Percentiles rank a stretch among this genome's conserved stretches.
These are phyloP conservation scores for Nasalis larvatus DNA, from an alignment of 2,113 vertebrate genomes.

Conservation along the genomic window DNA sequence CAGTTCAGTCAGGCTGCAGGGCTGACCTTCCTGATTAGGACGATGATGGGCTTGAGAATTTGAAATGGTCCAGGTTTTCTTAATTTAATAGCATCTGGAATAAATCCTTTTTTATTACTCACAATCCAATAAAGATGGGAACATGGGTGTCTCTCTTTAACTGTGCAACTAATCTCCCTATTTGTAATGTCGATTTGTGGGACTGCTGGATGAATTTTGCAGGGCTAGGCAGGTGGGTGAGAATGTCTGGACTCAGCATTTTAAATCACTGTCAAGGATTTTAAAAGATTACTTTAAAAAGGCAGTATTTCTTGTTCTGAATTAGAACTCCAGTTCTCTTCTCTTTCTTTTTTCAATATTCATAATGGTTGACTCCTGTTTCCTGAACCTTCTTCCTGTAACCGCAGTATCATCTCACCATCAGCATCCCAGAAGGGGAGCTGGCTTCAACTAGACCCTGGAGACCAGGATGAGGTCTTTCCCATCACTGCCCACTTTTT, in stretches of 20 bases:
- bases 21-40: neutral
- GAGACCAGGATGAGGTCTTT: neutral
- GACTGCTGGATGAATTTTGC: neutral
- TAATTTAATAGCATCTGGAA: neutral
- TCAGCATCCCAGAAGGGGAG: neutral
- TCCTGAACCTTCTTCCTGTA: neutral
- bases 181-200: conserved; percentile 2
- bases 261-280: neutral
- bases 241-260: neutral
- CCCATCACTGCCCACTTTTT: neutral
- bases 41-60: conserved; percentile 5
- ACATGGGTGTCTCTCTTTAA: conserved; percentile 8
- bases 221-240: neutral
- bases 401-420: neutral
- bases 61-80: neutral
- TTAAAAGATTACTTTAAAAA: neutral
- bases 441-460: neutral
- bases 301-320: neutral
- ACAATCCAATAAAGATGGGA: neutral
- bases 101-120: neutral
- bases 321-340: neutral
- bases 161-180: neutral
- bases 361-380: neutral
- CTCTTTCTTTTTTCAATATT: neutral
- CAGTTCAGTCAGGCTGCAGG: neutral